Evolutionary conservation across 2,888 invertebrate species (phyloP), one percentile per base, ranked within the genome.

Genomic region (Microctonus brassicae): DNA sequence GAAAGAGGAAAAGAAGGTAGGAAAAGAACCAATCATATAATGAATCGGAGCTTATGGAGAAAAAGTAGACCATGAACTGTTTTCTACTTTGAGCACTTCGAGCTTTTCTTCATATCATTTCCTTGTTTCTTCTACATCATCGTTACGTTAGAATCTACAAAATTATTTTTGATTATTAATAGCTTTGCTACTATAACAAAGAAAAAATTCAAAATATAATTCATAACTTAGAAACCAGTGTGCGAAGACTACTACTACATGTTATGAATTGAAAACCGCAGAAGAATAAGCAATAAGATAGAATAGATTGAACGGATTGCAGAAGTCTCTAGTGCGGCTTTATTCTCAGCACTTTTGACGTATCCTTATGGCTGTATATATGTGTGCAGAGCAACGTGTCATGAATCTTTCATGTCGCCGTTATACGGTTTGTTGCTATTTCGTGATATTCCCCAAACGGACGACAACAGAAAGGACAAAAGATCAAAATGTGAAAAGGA

Each of bases 351-450:
- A n/a, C 24, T 33, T 10, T n/a, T 26, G 58, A 36, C 42, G 11
- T 22, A 10, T 55, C 42, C 10, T 11, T 24, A 11, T 22, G 22
- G 33, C 53, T 42, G 17, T 29, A 33, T 11, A 24, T 17, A 17
- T 33, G 22, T 2, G 53, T 34, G 42, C n/a, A 22, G 22, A 34
- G 17, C 47, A 73, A 77, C 83, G 78, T 78, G 81, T 80, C 83
- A 86, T 86, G 86, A 86, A 86, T 86, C 84, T 86, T 86, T 86
- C 86, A 86, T 86, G 81, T 53, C 34, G 22, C 55, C 55, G 70
- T 62, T 72, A 69, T 69, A 58, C 63, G 58, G 29, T 47, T 52
- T 22, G 61, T 62, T 72, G 70, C 73, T 68, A 74, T 78, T 76
- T 72, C 77, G 69, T 66, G 62, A 75, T 75, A 78, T 74, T 76